Conservation (phyloP, 2,888 invertebrate genomes). For the Barypeithes pellucidus region DNA sequence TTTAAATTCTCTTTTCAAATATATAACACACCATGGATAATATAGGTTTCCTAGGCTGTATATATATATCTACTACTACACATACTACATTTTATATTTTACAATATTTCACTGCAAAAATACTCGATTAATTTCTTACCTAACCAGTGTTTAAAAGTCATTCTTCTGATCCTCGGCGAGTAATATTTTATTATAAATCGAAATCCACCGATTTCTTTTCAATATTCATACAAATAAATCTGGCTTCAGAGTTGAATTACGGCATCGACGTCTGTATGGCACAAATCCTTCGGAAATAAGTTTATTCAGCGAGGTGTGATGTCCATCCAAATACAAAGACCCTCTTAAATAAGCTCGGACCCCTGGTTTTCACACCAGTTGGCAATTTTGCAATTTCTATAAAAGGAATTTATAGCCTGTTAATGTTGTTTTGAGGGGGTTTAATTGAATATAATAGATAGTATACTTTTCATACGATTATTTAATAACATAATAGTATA, state of each 20-base stretch:
- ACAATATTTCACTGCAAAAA: no score
- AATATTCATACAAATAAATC: conserved; percentile 52
- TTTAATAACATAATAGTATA: no score
- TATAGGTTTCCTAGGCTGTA: no score
- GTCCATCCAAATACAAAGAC: conserved; percentile 57
- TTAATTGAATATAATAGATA: conserved; percentile 32
- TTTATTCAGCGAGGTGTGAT: conserved; percentile 60
- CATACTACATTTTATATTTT: no score
- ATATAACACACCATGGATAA: no score
- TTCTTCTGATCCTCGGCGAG: background rate
- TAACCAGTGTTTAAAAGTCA: no score
- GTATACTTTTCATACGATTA: no score
- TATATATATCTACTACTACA: no score
- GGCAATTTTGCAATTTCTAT: conserved; percentile 45
- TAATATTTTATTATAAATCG: no score
- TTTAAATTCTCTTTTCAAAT: no score
- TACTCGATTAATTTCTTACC: no score
- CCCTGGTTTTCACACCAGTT: conserved; percentile 52
- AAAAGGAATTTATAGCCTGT: conserved; percentile 35
- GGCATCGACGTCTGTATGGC: conserved; percentile 41
- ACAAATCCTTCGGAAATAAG: conserved; percentile 59
- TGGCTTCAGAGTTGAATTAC: conserved; percentile 43
- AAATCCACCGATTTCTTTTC: conserved; percentile 43
- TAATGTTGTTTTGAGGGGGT: conserved; percentile 25
- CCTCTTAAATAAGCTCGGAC: conserved; percentile 42